Base-by-base conservation (phyloP, 1,140 invertebrate species). In the Probaryconus sp. region DNA sequence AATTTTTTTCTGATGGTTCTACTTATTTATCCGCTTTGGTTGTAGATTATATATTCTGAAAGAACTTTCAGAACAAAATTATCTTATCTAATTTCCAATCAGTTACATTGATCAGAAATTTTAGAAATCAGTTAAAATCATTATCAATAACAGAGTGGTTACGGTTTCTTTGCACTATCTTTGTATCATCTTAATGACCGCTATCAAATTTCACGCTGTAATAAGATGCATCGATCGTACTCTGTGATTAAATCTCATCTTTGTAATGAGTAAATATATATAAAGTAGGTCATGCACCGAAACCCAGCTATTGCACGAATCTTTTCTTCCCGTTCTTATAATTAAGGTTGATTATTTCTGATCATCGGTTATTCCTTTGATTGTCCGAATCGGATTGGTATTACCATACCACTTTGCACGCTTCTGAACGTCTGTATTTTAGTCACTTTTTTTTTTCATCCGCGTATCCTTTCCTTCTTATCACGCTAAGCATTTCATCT, bases 211-310 rank as follows among this genome's bases (percentile, higher is more conserved):
- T 63, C 71, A 68, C 63, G 64, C 33, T 21, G 30, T 64, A 74
- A 74, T 74, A 74, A 74, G 63, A 74, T 68, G 71, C 71, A 68
- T 26, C 56, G 64, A 63, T 64, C 56, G 45, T 51, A 67, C 67
- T 43, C 51, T 21, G 50, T 74, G 63, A 74, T 74, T 74, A 74
- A 68, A 74, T 64, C 50, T 37, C 63, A 74, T 74, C 45, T 37
- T 64, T 74, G 43, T 75, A 75, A 75, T 69, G 58, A 64, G 58
- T 74, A 74, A 74, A 74, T 43, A 74, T n/a, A n/a, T 48, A 64
- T 56, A 45, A 68, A 74, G 63, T 63, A 26, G 71, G 70, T 68
- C 63, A 61, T 53, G 33, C 55, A 40, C 51, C 6, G 53, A 20
- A 38, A 71, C 40, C 47, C 20, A 9, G 10, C 18, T 37, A 38